A percentile compares a stretch with the other conserved stretches of the same genome.
Evolutionary conservation across 2,113 vertebrate genomes (phyloP).

Genomic region (Budorcas taxicolor): DNA sequence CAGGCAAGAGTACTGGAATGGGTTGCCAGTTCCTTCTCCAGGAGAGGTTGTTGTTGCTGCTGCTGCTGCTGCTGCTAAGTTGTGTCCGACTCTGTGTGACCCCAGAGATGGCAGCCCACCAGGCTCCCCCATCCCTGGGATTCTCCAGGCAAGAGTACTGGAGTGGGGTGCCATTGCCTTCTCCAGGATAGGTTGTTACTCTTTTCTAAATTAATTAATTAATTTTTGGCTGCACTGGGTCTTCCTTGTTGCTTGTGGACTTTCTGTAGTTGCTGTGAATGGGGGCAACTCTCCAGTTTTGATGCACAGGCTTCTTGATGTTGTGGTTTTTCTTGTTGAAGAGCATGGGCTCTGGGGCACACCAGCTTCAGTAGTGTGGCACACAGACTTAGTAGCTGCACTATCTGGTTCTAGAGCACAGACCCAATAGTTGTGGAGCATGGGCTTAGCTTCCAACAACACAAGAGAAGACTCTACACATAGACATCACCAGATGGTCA

Average conservation of each 20-base stretch:
- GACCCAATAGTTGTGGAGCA: not conserved
- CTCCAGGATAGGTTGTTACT: not conserved
- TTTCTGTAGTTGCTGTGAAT: not conserved
- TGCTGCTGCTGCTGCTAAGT: too few species aligned
- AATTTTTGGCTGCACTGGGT: not conserved
- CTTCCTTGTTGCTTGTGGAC: not conserved
- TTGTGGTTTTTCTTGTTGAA: not conserved
- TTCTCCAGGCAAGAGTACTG: too few species aligned
- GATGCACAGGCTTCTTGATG: not conserved
- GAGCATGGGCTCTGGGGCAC: not conserved
- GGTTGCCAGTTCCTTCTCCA: too few species aligned
- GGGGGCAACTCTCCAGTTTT: not conserved
- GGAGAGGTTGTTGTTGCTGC: not conserved
- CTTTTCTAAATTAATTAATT: not conserved
- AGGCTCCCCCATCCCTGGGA: too few species aligned
- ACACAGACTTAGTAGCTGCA: not conserved
- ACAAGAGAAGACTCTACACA: not conserved
- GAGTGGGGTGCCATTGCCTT: not conserved
- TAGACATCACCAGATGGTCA: not conserved
- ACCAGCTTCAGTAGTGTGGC: not conserved
- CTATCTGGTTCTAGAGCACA: not conserved
- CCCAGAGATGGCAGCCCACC: too few species aligned
- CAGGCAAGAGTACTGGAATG: too few species aligned
- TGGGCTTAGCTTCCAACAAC: not conserved
- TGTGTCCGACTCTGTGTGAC: too few species aligned